Conservation (phyloP, 1,140 invertebrate species). For the Polyergus mexicanus region DNA sequence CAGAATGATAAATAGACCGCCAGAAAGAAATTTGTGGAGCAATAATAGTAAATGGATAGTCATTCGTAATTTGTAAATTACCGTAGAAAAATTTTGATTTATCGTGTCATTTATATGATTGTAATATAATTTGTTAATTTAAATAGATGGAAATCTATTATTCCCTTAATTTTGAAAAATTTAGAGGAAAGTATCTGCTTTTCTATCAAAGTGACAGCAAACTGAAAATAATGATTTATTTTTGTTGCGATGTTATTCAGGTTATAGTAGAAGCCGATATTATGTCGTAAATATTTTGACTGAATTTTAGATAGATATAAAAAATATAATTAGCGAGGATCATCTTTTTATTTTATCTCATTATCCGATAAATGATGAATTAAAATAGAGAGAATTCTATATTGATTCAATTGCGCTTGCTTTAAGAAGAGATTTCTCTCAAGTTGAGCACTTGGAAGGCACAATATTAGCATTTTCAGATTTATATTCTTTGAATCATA, state of each 20-base stretch:
- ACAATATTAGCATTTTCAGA: slow-evolving; percentile 36
- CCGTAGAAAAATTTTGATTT: neutral
- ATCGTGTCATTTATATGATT: neutral
- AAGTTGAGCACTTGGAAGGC: neutral
- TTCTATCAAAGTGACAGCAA: neutral
- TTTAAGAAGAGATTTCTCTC: neutral
- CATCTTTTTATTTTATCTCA: neutral
- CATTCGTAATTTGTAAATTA: slow-evolving; percentile 22
- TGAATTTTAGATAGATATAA: neutral
- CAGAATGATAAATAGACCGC: neutral
- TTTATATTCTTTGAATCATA: slow-evolving; percentile 21
- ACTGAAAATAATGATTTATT: neutral
- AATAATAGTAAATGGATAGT: neutral
- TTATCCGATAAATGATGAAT: neutral
- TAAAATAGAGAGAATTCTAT: neutral
- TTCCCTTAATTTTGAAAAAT: neutral
- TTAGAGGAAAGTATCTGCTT: neutral
- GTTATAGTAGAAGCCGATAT: neutral
- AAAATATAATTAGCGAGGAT: neutral
- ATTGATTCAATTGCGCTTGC: neutral
- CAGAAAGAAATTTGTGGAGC: neutral
- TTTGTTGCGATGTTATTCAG: neutral
- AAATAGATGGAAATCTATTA: neutral
- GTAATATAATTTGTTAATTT: neutral
- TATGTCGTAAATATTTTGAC: neutral